These are phyloP conservation scores for Menidia beryllina DNA, from an alignment of 2,113 vertebrate genomes.

Conservation along the genomic window DNA sequence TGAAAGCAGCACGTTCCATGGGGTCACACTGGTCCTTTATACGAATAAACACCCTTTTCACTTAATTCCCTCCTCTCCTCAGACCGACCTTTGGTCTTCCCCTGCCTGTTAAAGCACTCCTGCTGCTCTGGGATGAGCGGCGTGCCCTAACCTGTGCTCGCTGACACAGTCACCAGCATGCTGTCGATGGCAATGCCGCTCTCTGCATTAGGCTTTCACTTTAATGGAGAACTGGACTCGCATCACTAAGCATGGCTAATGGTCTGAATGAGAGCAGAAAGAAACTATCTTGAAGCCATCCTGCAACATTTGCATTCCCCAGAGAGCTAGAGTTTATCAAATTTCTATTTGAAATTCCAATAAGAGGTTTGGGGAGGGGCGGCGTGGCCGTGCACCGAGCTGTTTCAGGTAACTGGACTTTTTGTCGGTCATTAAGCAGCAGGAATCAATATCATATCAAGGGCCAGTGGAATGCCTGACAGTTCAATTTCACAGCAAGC, in stretches of 20 bases:
- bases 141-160: conserved; percentile 32
- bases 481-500: conserved; percentile 87
- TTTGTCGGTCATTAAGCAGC: conserved; percentile 68
- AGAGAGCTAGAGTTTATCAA: conserved; percentile 62
- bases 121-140: background rate
- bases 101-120: background rate
- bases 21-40: no score
- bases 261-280: conserved; percentile 34
- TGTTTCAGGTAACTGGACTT: conserved; percentile 68
- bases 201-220: conserved; percentile 13
- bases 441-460: conserved; percentile 88
- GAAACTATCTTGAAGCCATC: conserved; percentile 30
- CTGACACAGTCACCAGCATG: conserved; percentile 22
- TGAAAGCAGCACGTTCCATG: no score
- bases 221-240: conserved; percentile 47
- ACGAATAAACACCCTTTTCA: no score
- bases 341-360: conserved; percentile 74
- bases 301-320: conserved; percentile 25
- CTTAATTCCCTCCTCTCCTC: background rate
- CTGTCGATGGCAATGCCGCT: conserved; percentile 20
- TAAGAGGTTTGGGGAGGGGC: conserved; percentile 33
- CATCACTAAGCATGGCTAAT: conserved; percentile 42
- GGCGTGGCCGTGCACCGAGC: background rate
- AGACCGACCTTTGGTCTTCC: no score
- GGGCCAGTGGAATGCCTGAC: conserved; percentile 81